Evolutionary conservation across 2,113 vertebrate species (phyloP).

Genomic region (Colistium nudipinnis): DNA sequence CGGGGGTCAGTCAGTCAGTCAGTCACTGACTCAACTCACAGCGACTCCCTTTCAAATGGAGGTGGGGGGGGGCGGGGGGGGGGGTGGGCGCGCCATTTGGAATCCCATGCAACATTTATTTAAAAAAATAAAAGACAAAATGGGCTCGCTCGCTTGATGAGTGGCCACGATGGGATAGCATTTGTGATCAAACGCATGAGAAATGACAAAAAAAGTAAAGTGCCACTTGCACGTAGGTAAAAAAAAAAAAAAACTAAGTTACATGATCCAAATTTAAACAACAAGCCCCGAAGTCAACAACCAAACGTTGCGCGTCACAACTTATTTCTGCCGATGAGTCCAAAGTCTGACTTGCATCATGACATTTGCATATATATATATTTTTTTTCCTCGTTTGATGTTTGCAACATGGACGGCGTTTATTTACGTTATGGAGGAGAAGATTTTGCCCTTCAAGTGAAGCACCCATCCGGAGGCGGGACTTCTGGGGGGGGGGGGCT

Average conservation of each 20-base stretch:
- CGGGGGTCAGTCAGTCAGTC: conserved; percentile 46
- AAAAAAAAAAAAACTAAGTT: background rate
- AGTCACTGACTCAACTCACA: conserved; percentile 51
- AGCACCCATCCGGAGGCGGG: conserved; percentile 75
- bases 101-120: conserved; percentile 65
- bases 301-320: background rate
- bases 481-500: conserved; percentile 79
- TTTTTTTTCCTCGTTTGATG: conserved; percentile 37
- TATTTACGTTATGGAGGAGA: conserved; percentile 40
- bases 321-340: conserved; percentile 11
- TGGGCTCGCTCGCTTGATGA: conserved; percentile 75
- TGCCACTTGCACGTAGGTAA: conserved; percentile 24
- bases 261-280: background rate
- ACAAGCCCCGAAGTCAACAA: conserved; percentile 1
- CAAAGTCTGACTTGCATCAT: conserved; percentile 21
- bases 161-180: conserved; percentile 47
- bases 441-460: conserved; percentile 82
- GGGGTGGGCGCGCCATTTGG: conserved; percentile 33
- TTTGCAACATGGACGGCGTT: conserved; percentile 46
- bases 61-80: too few relatives aligned
- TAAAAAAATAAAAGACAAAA: too few relatives aligned
- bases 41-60: conserved; percentile 62
- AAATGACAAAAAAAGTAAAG: conserved; percentile 36
- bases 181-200: conserved; percentile 56
- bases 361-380: conserved; percentile 21